phyloP scores from a whole-genome alignment of 2,888 invertebrate genomes.

The Orthosia gothica region DNA sequence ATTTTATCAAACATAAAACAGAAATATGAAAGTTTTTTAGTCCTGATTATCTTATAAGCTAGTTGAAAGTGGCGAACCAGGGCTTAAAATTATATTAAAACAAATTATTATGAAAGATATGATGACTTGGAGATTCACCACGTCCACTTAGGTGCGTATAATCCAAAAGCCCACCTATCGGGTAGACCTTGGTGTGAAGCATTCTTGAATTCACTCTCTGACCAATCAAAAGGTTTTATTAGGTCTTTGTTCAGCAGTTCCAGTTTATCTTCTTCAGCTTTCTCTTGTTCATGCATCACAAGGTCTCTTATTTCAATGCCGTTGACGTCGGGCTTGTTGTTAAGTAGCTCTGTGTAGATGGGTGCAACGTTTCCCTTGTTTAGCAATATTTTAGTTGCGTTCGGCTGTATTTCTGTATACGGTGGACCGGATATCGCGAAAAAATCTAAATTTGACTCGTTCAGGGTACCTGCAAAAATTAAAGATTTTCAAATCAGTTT shows the following conservation, averaged over 20 bases:
- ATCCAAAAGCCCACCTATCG: slow-evolving; percentile 94
- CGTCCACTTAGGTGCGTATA: slow-evolving; percentile 91
- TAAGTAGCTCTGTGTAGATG: slow-evolving; percentile 86
- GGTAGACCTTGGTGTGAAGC: slow-evolving; percentile 94
- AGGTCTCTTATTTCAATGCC: slow-evolving; percentile 84
- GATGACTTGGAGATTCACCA: slow-evolving; percentile 87
- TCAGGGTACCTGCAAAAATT: slow-evolving; percentile 66
- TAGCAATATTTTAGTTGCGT: slow-evolving; percentile 72
- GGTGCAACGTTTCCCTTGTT: slow-evolving; percentile 87
- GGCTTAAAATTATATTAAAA: slow-evolving; percentile 62
- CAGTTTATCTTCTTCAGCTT: slow-evolving; percentile 81
- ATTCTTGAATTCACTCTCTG: slow-evolving; percentile 92
- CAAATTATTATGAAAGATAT: slow-evolving; percentile 68
- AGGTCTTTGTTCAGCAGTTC: slow-evolving; percentile 81
- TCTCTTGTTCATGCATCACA: slow-evolving; percentile 83
- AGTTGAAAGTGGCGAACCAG: slow-evolving; percentile 59
- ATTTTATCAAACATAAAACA: slow-evolving; percentile 40
- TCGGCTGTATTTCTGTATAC: slow-evolving; percentile 76
- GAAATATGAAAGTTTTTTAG: slow-evolving; percentile 1
- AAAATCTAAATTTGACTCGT: slow-evolving; percentile 75
- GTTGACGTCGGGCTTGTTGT: slow-evolving; percentile 82
- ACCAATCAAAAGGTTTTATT: slow-evolving; percentile 94
- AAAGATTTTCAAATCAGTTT: neutral
- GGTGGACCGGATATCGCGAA: slow-evolving; percentile 86
- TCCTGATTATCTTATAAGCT: slow-evolving; percentile 40